These are phyloP conservation scores for Psilopsiagon aymara DNA, from an alignment of 2,113 vertebrate genomes.

Conservation along the genomic window DNA sequence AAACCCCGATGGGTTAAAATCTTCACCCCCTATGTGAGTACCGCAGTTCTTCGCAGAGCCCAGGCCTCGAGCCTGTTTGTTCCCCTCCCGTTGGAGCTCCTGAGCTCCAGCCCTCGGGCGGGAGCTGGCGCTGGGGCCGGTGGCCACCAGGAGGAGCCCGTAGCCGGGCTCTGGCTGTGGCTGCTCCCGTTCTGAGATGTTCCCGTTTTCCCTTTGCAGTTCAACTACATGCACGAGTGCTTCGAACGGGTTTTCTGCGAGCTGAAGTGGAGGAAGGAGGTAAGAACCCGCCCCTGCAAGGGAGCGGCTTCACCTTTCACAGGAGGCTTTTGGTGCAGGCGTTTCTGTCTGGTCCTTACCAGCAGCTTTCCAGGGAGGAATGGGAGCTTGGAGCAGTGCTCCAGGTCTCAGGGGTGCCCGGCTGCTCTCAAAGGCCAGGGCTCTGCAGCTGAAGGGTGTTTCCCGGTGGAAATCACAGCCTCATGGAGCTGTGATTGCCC, in stretches of 20 bases:
- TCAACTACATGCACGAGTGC: slow-evolving; percentile 99
- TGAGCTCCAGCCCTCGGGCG: neutral
- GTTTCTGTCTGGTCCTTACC: fast-evolving
- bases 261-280: slow-evolving; percentile 98
- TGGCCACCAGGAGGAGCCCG: slow-evolving; percentile 56
- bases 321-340: fast-evolving
- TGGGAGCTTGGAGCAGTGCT: fast-evolving
- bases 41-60: too few species aligned
- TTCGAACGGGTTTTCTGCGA: slow-evolving; percentile 98
- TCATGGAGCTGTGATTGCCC: too few species aligned
- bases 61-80: neutral
- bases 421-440: neutral
- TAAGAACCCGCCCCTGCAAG: slow-evolving; percentile 42
- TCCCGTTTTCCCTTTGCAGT: slow-evolving; percentile 72
- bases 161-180: neutral
- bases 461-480: neutral
- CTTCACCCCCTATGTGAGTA: slow-evolving; percentile 91
- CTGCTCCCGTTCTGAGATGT: neutral
- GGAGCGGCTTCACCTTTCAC: neutral
- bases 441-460: neutral
- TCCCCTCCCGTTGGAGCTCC: neutral
- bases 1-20: slow-evolving; percentile 97
- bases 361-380: neutral
- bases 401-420: fast-evolving
- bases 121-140: neutral